Percentiles rank a stretch among this genome's conserved stretches.
Evolutionary conservation across 2,888 invertebrate species (phyloP).

Genomic region (Calameuta filiformis): DNA sequence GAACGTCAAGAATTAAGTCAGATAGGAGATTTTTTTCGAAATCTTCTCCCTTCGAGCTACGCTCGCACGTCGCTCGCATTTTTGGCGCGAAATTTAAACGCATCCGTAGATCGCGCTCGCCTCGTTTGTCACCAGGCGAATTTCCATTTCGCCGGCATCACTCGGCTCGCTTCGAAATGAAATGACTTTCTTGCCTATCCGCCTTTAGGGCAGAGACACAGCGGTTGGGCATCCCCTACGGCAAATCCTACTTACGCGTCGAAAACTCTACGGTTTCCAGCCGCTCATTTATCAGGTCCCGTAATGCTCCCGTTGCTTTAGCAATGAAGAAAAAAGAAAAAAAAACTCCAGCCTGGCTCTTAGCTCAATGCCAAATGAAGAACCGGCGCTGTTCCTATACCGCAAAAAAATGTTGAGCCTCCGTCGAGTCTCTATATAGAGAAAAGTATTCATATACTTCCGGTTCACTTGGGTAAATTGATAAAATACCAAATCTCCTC

Average conservation of each 20-base stretch:
- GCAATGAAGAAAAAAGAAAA: background rate
- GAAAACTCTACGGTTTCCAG: background rate
- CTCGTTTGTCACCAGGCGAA: slow-evolving; percentile 25
- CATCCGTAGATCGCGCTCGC: background rate
- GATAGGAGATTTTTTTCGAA: background rate
- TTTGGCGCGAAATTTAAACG: background rate
- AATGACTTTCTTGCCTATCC: slow-evolving; percentile 1
- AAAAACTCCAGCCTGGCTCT: background rate
- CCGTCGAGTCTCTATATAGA: background rate
- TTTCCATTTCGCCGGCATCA: slow-evolving; percentile 26
- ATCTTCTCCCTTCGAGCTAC: background rate
- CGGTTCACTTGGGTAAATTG: background rate
- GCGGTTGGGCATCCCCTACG: background rate
- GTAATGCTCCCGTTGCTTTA: background rate
- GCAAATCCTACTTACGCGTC: background rate
- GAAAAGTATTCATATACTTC: background rate
- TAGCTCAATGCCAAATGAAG: background rate
- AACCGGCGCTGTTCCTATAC: background rate
- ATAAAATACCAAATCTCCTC: background rate
- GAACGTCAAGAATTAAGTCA: background rate
- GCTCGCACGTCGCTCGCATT: background rate
- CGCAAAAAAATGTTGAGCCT: background rate
- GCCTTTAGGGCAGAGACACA: background rate
- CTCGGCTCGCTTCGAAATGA: background rate
- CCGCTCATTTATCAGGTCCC: background rate